A percentile compares a stretch with the other conserved stretches of the same genome.
phyloP scores from a whole-genome alignment of 2,888 invertebrate species.

The Watsonalla binaria region DNA sequence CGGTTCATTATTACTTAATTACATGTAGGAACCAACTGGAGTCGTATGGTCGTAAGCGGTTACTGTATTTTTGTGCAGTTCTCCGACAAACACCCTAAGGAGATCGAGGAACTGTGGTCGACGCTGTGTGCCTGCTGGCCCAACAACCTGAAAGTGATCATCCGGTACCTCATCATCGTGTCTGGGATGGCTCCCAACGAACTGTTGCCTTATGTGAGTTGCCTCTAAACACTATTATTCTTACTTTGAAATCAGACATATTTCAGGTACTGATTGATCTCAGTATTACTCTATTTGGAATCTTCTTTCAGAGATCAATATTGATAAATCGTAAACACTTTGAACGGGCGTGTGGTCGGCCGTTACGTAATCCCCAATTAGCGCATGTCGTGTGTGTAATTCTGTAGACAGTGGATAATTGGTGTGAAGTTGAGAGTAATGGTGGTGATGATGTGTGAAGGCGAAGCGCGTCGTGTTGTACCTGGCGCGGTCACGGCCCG shows the following conservation, averaged over 20 bases:
- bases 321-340: too few relatives aligned
- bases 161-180: slow-evolving; percentile 96
- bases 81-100: slow-evolving; percentile 96
- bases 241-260: too few relatives aligned
- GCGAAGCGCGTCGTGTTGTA: slow-evolving; percentile 97
- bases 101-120: slow-evolving; percentile 97
- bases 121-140: slow-evolving; percentile 97
- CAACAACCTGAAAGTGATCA: slow-evolving; percentile 97
- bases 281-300: too few relatives aligned
- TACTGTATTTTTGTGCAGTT: slow-evolving; percentile 79
- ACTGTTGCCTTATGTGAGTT: slow-evolving; percentile 92
- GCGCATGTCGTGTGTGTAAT: too few relatives aligned
- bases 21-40: too few relatives aligned
- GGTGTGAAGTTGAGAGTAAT: neutral
- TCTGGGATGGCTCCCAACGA: slow-evolving; percentile 98
- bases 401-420: too few relatives aligned
- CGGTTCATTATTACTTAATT: too few relatives aligned
- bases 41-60: too few relatives aligned
- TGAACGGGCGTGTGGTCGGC: too few relatives aligned
- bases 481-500: slow-evolving; percentile 93
- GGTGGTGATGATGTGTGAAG: slow-evolving; percentile 62
- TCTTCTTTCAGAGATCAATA: too few relatives aligned
- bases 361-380: too few relatives aligned
- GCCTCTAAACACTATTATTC: neutral
- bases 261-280: too few relatives aligned